Evolutionary conservation across 2,113 vertebrate species (phyloP), one percentile per base, ranked within the genome.

Genomic region (Monopterus albus): DNA sequence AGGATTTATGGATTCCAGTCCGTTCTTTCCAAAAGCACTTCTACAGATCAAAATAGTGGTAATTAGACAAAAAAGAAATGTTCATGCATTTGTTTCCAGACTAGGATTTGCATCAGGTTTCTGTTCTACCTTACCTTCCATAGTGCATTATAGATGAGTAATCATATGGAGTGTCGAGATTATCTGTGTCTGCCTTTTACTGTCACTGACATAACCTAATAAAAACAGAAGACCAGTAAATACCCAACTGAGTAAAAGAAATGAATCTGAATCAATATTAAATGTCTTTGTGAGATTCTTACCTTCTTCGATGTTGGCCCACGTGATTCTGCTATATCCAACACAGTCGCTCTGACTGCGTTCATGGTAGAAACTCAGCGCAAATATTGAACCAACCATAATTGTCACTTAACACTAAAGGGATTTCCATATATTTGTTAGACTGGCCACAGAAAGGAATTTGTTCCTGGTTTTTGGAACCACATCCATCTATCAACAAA

Each of bases 321-420:
- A 87, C 71, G 81, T 53, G 85, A 89, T 86, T 6, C 0, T 68
- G 55, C 94, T 7, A 6, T 93, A 65, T 0, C 58, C 0, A 72
- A 92, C 86, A 0, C 90, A 81, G 80, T 93, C 83, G 4, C 68
- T 79, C 2, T 90, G 76, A 0, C 17, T 89, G 55, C 93, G 92
- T n/a, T 94, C 90, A 11, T 93, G 91, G 71, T 86, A 75, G 80
- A 93, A 92, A 17, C 92, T 91, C 21, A 94, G 26, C 0, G 81
- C 11, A 11, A 45, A 47, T 4, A 29, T 9, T 17, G n/a, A 46
- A 66, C 85, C 49, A 38, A 91, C 85, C 66, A 2, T 87, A 88
- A 21, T 57, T 42, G 5, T 29, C 0, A 3, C 49, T 87, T 17
- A 89, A 17, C 4, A 18, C 0, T 38, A 42, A 91, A 13, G 75